Evolutionary conservation across 2,797 vertebrate genomes (phyloP), one percentile per base, ranked within the genome.

Genomic region (Spondyliosoma cantharus): DNA sequence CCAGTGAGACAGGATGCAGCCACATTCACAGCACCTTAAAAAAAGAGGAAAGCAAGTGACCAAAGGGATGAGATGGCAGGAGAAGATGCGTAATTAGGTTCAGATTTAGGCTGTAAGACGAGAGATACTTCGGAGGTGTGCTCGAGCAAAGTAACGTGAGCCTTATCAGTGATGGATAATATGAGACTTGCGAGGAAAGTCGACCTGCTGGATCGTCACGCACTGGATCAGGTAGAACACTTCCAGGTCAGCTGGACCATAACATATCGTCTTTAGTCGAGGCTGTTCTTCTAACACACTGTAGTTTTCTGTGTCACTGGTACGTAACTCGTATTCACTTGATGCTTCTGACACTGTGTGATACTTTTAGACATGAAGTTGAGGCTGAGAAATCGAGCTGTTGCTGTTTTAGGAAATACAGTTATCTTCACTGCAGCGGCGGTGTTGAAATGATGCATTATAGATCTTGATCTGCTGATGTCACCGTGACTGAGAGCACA

Each of bases 11-110:
- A 99, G 95, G 75, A 96, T 94, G 48, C 92, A 93, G 25, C 96
- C 92, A 0, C 98, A 99, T n/a, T 98, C 97, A 7, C 95, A 95
- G 80, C 98, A 99, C 93, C 98, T 99, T 46, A 25, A 78, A 57
- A 63, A 52, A 53, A 43, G 17, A 71, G 32, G 12, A 64, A 64
- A 65, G 9, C 12, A 20, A 48, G 4, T 9, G 49, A 17, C 25
- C 54, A 61, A 13, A 46, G 6, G 17, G 24, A 32, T 4, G 50
- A 74, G 54, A 76, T 20, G 20, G 43, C 3, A 42, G 19, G 24
- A 71, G 27, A 69, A 45, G 11, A 74, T 5, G 7, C 24, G 74
- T 65, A 63, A 74, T 66, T 19, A 65, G 27, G 22, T 63, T 62
- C 16, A 71, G 8, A 71, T 60, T 61, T 42, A 60, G 1, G 4